These are phyloP conservation scores for Acipenser oxyrinchus DNA, from an alignment of 2,797 vertebrate genomes.

Conservation along the genomic window DNA sequence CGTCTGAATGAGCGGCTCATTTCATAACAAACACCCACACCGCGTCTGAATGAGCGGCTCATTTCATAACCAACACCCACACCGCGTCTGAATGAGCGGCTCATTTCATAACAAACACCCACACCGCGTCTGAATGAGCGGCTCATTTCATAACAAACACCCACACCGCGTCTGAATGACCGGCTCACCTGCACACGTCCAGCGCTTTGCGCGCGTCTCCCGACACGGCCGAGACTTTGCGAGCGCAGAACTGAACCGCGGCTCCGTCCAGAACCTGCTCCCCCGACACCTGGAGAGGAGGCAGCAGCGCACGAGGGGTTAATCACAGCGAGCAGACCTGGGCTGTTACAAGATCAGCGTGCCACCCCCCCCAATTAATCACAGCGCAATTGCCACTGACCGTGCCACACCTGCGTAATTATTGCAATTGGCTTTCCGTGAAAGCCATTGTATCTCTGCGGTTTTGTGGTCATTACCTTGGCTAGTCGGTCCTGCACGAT, in stretches of 20 bases:
- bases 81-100: too few species aligned
- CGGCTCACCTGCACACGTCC: conserved; percentile 81
- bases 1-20: too few species aligned
- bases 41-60: too few species aligned
- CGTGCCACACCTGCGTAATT: too few species aligned
- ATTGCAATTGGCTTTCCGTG: background rate
- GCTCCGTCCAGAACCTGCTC: conserved; percentile 68
- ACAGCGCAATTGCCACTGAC: background rate
- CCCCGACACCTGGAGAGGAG: conserved; percentile 53
- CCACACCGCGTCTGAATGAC: too few species aligned
- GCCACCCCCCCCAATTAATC: background rate
- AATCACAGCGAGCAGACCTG: background rate
- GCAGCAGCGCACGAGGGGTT: background rate
- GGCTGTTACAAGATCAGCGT: background rate
- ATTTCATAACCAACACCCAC: too few species aligned
- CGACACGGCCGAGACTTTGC: conserved; percentile 85
- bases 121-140: too few species aligned
- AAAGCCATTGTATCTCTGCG: background rate
- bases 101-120: too few species aligned
- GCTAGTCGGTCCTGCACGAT: conserved; percentile 79
- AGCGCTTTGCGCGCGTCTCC: conserved; percentile 88
- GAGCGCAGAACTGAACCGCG: conserved; percentile 87
- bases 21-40: too few species aligned
- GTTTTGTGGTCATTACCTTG: conserved; percentile 49
- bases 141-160: too few species aligned